These are phyloP conservation scores for Phocides pigmalion DNA, from an alignment of 1,140 invertebrate genomes.

Conservation along the genomic window DNA sequence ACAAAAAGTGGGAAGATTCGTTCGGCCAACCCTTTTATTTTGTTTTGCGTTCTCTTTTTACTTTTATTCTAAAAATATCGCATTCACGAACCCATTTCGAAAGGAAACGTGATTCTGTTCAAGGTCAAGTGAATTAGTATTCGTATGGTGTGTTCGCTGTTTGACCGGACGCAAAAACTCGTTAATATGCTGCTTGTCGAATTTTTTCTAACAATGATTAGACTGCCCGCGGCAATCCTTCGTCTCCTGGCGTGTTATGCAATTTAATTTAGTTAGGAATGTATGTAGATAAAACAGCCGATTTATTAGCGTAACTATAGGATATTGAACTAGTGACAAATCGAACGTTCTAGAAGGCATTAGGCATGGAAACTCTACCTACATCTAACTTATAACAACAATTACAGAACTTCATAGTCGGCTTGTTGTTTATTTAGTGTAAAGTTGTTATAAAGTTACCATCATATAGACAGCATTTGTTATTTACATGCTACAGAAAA, in stretches of 20 bases:
- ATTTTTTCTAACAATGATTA: slow-evolving; percentile 74
- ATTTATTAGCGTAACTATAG: background rate
- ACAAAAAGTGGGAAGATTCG: slow-evolving; percentile 72
- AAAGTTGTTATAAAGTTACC: no score
- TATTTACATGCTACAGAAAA: no score
- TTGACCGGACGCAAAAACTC: slow-evolving; percentile 79
- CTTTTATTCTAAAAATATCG: slow-evolving; percentile 81
- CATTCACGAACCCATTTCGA: slow-evolving; percentile 81
- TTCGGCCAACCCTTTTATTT: slow-evolving; percentile 76
- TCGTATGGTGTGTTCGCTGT: slow-evolving; percentile 73
- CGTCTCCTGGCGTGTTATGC: slow-evolving; percentile 40
- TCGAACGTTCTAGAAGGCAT: background rate
- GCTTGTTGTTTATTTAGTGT: no score
- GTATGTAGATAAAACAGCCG: background rate
- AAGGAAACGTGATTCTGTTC: slow-evolving; percentile 79
- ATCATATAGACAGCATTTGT: no score
- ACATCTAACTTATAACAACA: no score
- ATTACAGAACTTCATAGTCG: no score
- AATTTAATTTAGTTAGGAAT: slow-evolving; percentile 43
- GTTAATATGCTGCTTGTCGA: slow-evolving; percentile 69
- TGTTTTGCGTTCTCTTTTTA: slow-evolving; percentile 72
- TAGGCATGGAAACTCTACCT: background rate
- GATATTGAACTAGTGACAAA: no score
- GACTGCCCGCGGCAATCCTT: slow-evolving; percentile 47
- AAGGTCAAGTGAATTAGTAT: slow-evolving; percentile 81